Base-by-base conservation (phyloP, 1,140 invertebrate genomes). In the Sycophaga agraensis region DNA sequence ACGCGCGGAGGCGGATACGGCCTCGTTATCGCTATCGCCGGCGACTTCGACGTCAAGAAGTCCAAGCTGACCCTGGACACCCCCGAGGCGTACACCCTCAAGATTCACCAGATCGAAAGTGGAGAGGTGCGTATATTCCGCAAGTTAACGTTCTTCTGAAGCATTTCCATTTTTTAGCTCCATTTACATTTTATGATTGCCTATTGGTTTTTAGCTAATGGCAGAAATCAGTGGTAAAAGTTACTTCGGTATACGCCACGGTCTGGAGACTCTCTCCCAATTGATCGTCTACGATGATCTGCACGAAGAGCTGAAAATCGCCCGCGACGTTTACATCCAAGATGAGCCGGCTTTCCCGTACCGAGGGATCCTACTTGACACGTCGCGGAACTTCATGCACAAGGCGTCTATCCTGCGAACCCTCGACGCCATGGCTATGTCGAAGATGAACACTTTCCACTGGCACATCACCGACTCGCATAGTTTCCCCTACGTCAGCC, bases 401-500 rank as follows among this genome's bases (percentile, higher is more conserved):
- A 83, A 91, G 4, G 81, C 85, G 2, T 77, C 84, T 1, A 89
- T 95, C 42, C 85, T 90, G 66, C 79, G 84, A 16, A 91, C 89
- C 0, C 81, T 95, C 39, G 90, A 92, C 68, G 91, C 83, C 0
- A 93, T 94, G 91, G 86, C 87, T 0, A 82, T 87, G 69, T 88
- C 87, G 11, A 95, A 94, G 70, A 70, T 95, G 34, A 95, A 95
- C 71, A 88, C 88, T 0, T 90, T 95, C 73, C 92, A 95, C 68
- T 94, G 91, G 91, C 92, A 95, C 67, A 91, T 94, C n/a, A 93
- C 91, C 0, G 92, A 95, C 73, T 88, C 88, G 0, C 91, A 94
- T 19, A 93, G 91, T 68, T 94, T 94, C 69, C 91, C 92, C 0
- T 87, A 92, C 50, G 85, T 87, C 22, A 86, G 90, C 0, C 82